Base-by-base conservation (phyloP, 2,888 invertebrate species). In the Bellardia bayeri region DNA sequence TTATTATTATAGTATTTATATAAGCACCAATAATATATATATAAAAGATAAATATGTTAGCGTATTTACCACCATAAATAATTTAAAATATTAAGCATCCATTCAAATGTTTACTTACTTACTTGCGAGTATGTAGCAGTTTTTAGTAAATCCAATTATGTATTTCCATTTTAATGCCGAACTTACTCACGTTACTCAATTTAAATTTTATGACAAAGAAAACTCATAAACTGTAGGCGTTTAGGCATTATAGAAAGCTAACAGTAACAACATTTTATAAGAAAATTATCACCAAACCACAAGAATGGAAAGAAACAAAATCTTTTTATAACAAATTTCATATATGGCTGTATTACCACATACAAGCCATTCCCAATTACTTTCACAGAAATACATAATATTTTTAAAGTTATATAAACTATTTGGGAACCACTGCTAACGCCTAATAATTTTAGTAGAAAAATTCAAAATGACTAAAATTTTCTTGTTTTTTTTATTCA, bases 181-280 rank as follows among this genome's bases (percentile, higher is more conserved):
- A 68, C 40, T 61, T 82, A 75, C 58, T 45, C 14, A 54, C 61
- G 40, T 49, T 75, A 33, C 5, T 72, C 63, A 42, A 81, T 72
- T 74, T 64, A 45, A 16, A 61, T 82, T 78, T 79, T 66, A 49
- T 71, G 64, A 40, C 64, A 78, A 45, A 56, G 42, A 54, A 71
- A 69, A 71, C 40, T 33, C 14, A 49, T 23, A 42, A 72, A 33
- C 63, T 42, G 83, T 78, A 64, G 83, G 84, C 66, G 84, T 84
- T 16, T n/a, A 82, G 49, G 40, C n/a, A 40, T 42, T 79, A 51
- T 66, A 51, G 78, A 72, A 72, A 58, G 72, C 49, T 56, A 37
- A 40, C 69, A 58, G 23, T 23, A 23, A 13, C 30, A 64, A 64
- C 11, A 16, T 64, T 66, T 45, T n/a, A 64, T 61, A 66, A 66